phyloP scores from a whole-genome alignment of 2,888 invertebrate species.

The Sphaerophoria rueppellii region DNA sequence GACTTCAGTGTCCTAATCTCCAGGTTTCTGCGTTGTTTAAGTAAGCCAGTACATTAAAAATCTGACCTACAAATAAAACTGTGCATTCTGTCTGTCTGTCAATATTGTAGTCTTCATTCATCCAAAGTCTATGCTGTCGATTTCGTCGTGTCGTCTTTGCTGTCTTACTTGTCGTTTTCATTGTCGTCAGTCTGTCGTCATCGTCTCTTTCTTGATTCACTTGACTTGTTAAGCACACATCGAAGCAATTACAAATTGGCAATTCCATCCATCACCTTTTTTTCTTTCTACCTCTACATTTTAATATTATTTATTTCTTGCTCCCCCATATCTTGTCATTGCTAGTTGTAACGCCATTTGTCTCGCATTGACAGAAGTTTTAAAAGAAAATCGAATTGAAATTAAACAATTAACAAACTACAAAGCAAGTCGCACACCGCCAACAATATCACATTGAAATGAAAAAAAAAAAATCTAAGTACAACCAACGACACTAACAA shows the following conservation, averaged over 20 bases:
- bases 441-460: constrained; percentile 55
- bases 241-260: constrained; percentile 53
- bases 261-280: constrained; percentile 68
- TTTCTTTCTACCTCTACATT: constrained; percentile 39
- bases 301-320: constrained; percentile 16
- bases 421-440: constrained; percentile 56
- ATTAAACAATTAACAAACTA: constrained; percentile 66
- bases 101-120: constrained; percentile 47
- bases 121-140: constrained; percentile 37
- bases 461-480: background rate
- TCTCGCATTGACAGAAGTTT: constrained; percentile 62
- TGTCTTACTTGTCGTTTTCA: constrained; percentile 20
- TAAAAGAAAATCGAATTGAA: constrained; percentile 36
- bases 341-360: constrained; percentile 73
- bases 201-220: constrained; percentile 54
- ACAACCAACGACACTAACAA: background rate
- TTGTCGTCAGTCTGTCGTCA: constrained; percentile 68
- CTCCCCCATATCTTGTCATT: constrained; percentile 53
- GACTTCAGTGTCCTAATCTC: too few species aligned
- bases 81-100: constrained; percentile 63
- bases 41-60: background rate
- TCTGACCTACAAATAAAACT: constrained; percentile 56
- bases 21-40: too few species aligned
- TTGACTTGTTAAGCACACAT: constrained; percentile 59
- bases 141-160: constrained; percentile 41